Conservation (phyloP, 2,797 vertebrate species). For the Rhynchonycteris naso region DNA sequence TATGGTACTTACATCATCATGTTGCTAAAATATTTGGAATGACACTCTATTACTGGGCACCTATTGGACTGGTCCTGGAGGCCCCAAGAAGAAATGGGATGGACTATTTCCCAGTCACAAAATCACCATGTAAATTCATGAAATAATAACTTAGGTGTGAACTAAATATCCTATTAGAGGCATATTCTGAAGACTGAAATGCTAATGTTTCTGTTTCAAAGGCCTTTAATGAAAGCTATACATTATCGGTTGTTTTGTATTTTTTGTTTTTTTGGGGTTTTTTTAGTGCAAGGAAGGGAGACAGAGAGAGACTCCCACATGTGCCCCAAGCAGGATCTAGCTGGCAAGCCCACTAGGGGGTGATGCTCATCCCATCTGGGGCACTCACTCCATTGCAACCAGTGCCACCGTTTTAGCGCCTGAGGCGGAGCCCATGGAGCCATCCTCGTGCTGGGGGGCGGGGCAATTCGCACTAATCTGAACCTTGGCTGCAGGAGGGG, state of each 20-base stretch:
- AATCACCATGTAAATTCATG: neutral
- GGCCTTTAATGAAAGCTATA: constrained; percentile 7
- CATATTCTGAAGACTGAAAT: constrained; percentile 1
- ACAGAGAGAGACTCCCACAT: too few species aligned
- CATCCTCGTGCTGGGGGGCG: too few species aligned
- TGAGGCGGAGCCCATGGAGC: too few species aligned
- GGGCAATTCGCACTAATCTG: too few species aligned
- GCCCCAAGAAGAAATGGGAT: neutral
- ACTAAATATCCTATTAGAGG: neutral
- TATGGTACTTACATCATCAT: neutral
- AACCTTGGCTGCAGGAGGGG: too few species aligned
- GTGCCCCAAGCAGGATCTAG: too few species aligned
- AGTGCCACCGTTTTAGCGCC: too few species aligned
- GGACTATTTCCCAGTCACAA: neutral
- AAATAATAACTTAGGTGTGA: neutral
- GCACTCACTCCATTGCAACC: too few species aligned
- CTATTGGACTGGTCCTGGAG: neutral
- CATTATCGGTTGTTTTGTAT: neutral
- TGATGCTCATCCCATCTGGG: too few species aligned
- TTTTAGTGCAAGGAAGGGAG: too few species aligned
- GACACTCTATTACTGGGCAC: neutral
- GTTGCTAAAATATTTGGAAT: neutral
- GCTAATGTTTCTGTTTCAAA: neutral
- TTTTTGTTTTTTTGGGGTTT: too few species aligned
- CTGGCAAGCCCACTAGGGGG: too few species aligned